Evolutionary conservation across 1,140 invertebrate species (phyloP).

Genomic region (Panagrolaimus sp.): DNA sequence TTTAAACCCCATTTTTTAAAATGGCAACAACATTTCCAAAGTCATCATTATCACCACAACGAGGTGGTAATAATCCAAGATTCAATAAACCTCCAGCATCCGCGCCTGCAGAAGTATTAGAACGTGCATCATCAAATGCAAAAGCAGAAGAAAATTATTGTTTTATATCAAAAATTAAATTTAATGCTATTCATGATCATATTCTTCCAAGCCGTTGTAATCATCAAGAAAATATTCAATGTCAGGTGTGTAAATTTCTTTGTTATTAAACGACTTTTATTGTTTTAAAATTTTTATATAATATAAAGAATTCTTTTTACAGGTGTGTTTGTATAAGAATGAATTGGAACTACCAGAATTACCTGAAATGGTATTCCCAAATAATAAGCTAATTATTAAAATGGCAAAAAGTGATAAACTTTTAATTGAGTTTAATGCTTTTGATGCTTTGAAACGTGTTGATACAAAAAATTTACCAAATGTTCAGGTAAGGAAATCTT

Average conservation of each 20-base stretch:
- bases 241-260: not conserved
- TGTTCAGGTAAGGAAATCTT: conserved; percentile 59
- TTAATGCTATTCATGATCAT: conserved; percentile 25
- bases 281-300: not conserved
- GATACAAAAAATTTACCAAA: conserved; percentile 67
- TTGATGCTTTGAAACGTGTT: conserved; percentile 80
- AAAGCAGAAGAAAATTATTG: not conserved
- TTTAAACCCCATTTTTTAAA: no score
- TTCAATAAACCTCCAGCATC: no score
- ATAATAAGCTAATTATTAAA: conserved; percentile 69
- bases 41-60: no score
- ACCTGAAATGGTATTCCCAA: conserved; percentile 95
- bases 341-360: conserved; percentile 76
- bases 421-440: conserved; percentile 75
- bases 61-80: no score
- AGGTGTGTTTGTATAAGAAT: conserved; percentile 67
- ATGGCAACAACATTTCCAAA: no score
- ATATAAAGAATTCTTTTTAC: conserved; percentile 13
- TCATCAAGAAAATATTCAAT: conserved; percentile 13
- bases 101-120: not conserved
- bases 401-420: conserved; percentile 67
- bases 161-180: not conserved
- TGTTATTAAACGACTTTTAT: conserved; percentile 5
- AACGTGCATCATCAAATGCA: not conserved
- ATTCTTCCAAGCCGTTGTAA: conserved; percentile 21